Conservation (phyloP, 1,140 invertebrate genomes). For the Lerema accius region DNA sequence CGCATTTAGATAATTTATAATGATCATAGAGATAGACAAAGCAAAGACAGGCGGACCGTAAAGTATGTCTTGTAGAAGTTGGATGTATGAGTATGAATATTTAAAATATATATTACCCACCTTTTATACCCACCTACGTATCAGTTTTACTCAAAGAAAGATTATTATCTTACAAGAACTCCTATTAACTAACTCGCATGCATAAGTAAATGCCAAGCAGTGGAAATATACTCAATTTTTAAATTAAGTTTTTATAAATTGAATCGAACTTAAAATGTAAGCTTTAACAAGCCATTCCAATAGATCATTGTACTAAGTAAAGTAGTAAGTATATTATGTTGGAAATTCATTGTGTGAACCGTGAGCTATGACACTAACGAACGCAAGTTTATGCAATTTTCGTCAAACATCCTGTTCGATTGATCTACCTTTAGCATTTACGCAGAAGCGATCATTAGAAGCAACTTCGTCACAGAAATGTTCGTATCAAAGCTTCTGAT, state of each 20-base stretch:
- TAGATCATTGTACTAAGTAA: conserved; percentile 58
- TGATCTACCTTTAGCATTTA: conserved; percentile 63
- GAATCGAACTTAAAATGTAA: conserved; percentile 67
- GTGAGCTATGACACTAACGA: conserved; percentile 66
- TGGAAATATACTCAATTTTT: conserved; percentile 64
- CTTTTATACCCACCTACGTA: conserved; percentile 31
- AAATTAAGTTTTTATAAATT: conserved; percentile 44
- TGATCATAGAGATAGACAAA: conserved; percentile 25
- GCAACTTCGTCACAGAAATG: conserved; percentile 58
- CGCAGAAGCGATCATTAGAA: conserved; percentile 74
- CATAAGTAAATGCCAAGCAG: conserved; percentile 79
- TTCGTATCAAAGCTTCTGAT: conserved; percentile 68
- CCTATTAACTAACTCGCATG: conserved; percentile 74
- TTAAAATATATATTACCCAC: conserved; percentile 11
- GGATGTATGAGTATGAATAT: conserved; percentile 13
- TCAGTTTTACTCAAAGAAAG: conserved; percentile 29
- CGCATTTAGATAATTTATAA: conserved; percentile 2
- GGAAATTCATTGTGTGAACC: conserved; percentile 68
- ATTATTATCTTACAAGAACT: conserved; percentile 61
- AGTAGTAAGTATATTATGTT: conserved; percentile 51
- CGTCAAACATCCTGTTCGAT: conserved; percentile 44
- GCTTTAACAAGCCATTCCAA: conserved; percentile 77
- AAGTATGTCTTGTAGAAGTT: conserved; percentile 16
- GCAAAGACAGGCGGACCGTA: conserved; percentile 42
- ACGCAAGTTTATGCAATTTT: conserved; percentile 55